Conservation (phyloP, 2,113 vertebrate species). For the Miniopterus natalensis region DNA sequence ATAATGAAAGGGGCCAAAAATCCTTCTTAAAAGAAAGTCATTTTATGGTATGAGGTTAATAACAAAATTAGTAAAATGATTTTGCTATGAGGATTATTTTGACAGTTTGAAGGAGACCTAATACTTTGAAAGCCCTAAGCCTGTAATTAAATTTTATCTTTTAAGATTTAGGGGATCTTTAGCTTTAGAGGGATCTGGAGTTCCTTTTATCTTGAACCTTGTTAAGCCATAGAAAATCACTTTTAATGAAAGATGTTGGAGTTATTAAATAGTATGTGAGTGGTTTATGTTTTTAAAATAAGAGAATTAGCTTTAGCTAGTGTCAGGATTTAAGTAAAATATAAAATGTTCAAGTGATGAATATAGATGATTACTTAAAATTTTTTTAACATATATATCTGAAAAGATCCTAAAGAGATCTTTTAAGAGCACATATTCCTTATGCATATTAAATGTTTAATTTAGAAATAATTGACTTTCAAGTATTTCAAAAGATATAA, state of each 20-base stretch:
- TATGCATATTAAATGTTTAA: constrained; percentile 51
- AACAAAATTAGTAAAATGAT: constrained; percentile 38
- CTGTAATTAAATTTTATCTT: constrained; percentile 38
- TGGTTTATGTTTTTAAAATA: constrained; percentile 45
- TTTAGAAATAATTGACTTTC: constrained; percentile 60
- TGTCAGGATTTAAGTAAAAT: constrained; percentile 62
- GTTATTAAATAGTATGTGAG: constrained; percentile 35
- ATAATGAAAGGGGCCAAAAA: not conserved
- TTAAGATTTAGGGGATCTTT: constrained; percentile 48
- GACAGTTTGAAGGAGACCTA: constrained; percentile 46
- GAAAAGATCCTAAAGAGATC: not conserved
- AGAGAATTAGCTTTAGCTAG: constrained; percentile 47
- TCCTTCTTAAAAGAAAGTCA: constrained; percentile 18
- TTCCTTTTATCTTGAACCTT: constrained; percentile 38
- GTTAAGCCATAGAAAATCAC: not conserved
- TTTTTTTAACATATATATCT: constrained; percentile 8
- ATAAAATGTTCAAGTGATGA: constrained; percentile 1
- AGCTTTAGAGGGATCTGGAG: not conserved
- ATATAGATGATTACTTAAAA: constrained; percentile 43
- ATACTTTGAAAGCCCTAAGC: not conserved
- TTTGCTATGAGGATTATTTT: constrained; percentile 24
- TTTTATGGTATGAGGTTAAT: constrained; percentile 25
- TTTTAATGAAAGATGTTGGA: constrained; percentile 37
- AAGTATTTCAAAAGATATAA: constrained; percentile 46
- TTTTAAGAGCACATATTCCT: constrained; percentile 47